Evolutionary conservation across 2,888 invertebrate genomes (phyloP).

Genomic region (Lathronympha strigana): DNA sequence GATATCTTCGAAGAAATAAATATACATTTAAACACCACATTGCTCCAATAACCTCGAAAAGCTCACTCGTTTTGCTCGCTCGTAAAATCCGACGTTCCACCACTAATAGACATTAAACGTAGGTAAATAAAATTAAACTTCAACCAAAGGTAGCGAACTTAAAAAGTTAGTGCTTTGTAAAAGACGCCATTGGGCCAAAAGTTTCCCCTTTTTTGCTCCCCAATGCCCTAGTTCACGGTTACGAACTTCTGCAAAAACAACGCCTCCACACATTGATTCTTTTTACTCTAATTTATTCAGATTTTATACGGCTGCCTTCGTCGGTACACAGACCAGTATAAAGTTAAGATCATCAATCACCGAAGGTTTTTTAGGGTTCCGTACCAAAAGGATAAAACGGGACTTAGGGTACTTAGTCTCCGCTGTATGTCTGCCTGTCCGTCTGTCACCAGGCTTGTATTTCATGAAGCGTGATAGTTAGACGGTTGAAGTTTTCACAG

Average conservation of each 20-base stretch:
- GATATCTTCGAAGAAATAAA: too few relatives aligned
- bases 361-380: background rate
- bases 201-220: background rate
- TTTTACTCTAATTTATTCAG: slow-evolving; percentile 24
- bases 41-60: too few relatives aligned
- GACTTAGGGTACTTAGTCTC: too few relatives aligned
- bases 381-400: background rate
- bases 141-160: background rate
- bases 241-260: slow-evolving; percentile 9
- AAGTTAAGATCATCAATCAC: background rate
- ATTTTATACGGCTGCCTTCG: slow-evolving; percentile 17
- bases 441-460: too few relatives aligned
- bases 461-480: too few relatives aligned
- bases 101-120: background rate
- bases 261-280: slow-evolving; percentile 1
- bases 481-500: too few relatives aligned
- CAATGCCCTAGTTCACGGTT: background rate
- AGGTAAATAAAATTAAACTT: background rate
- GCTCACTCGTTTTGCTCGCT: too few relatives aligned
- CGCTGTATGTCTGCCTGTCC: too few relatives aligned
- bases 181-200: background rate
- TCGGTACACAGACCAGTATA: background rate
- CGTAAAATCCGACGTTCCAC: too few relatives aligned
- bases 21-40: too few relatives aligned
- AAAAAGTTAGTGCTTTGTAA: background rate